Percentiles rank a stretch among this genome's conserved stretches.
These are phyloP conservation scores for Porites rus DNA, from an alignment of 92 coral and sea anemone genomes.

Conservation along the genomic window DNA sequence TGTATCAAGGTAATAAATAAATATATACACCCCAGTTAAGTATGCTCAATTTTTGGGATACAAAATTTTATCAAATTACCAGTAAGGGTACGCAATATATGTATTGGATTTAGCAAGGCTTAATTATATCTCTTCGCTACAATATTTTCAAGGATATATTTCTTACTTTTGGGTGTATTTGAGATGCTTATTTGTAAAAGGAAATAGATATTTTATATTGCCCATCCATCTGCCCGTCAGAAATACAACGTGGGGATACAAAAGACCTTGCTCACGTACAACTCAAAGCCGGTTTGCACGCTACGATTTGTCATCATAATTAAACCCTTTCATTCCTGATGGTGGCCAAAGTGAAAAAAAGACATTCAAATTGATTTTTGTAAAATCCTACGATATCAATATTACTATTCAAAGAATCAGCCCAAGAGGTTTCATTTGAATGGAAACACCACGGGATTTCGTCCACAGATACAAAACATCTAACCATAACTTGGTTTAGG, in stretches of 20 bases:
- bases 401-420: too few relatives aligned
- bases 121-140: slow-evolving; percentile 7
- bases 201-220: neutral
- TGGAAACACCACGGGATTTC: too few relatives aligned
- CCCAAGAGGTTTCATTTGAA: too few relatives aligned
- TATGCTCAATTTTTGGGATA: slow-evolving; percentile 44
- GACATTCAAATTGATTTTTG: too few relatives aligned
- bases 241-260: neutral
- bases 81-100: neutral
- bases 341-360: too few relatives aligned
- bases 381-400: too few relatives aligned
- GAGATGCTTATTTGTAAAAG: neutral
- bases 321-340: too few relatives aligned
- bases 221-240: neutral
- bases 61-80: slow-evolving; percentile 36
- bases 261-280: neutral
- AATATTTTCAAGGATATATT: neutral
- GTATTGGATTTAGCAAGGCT: slow-evolving; percentile 6
- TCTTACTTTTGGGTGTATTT: slow-evolving; percentile 6
- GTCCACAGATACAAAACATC: too few relatives aligned
- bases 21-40: slow-evolving; percentile 37
- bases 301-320: neutral
- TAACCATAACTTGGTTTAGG: too few relatives aligned
- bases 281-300: neutral
- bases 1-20: slow-evolving; percentile 52